phyloP scores from a whole-genome alignment of 2,797 vertebrate genomes.

The Melanotaenia trifasciata region DNA sequence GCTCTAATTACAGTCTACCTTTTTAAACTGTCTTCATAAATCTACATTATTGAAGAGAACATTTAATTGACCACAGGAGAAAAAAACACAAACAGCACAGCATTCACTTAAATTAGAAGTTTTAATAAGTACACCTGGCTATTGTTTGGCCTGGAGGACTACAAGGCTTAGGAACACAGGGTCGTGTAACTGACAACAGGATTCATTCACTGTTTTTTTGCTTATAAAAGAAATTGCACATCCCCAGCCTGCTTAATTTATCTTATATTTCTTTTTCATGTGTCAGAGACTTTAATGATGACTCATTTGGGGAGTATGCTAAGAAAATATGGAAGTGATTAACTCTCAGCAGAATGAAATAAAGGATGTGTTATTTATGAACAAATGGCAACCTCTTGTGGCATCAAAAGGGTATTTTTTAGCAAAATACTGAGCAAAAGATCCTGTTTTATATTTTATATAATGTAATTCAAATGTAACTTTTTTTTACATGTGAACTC shows the following conservation, averaged over 20 bases:
- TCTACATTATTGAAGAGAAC: not conserved
- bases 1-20: slow-evolving; percentile 24
- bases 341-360: not conserved
- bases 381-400: slow-evolving; percentile 66
- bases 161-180: not conserved
- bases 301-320: not conserved
- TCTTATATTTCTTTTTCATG: not conserved
- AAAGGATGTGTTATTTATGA: slow-evolving; percentile 40
- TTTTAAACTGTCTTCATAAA: slow-evolving; percentile 20
- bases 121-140: not conserved
- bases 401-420: not conserved
- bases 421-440: not conserved
- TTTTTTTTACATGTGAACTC: no score
- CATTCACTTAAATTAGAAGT: not conserved
- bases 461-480: no score
- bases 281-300: not conserved
- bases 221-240: fast-evolving
- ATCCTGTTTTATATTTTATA: not conserved
- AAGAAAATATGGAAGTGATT: not conserved
- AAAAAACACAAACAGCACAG: not conserved
- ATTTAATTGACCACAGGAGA: slow-evolving; percentile 28
- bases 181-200: not conserved
- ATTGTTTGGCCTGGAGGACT: not conserved
- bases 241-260: not conserved
- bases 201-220: not conserved